Evolutionary conservation across 2,113 vertebrate species (phyloP).

Genomic region (Pelodiscus sinensis): DNA sequence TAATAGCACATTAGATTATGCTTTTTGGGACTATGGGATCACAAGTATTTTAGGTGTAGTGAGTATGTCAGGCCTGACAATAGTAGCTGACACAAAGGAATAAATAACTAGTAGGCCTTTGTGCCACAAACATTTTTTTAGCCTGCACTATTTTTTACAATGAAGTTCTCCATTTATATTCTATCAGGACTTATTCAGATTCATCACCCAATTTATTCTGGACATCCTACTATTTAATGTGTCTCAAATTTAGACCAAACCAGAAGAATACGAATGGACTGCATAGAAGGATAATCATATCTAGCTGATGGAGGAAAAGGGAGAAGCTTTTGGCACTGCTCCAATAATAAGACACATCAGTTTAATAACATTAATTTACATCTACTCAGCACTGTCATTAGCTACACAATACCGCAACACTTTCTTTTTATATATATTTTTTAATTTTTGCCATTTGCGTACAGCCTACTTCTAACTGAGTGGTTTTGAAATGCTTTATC

Average conservation of each 20-base stretch:
- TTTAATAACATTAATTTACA: neutral
- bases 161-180: neutral
- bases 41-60: neutral
- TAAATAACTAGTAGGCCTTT: neutral
- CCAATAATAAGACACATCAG: neutral
- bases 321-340: neutral
- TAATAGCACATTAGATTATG: neutral
- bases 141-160: neutral
- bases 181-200: neutral
- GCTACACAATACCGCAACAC: neutral
- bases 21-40: neutral
- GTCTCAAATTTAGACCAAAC: neutral
- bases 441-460: conserved; percentile 2
- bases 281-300: neutral
- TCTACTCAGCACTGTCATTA: conserved; percentile 10
- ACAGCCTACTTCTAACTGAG: neutral
- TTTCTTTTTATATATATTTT: conserved; percentile 15
- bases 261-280: neutral
- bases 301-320: neutral
- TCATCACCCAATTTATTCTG: neutral
- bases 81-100: neutral
- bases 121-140: neutral
- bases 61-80: neutral
- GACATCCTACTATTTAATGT: neutral
- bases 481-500: neutral